A percentile compares a stretch with the other conserved stretches of the same genome.
Conservation (phyloP, 2,113 vertebrate genomes). For the Aptenodytes forsteri region DNA sequence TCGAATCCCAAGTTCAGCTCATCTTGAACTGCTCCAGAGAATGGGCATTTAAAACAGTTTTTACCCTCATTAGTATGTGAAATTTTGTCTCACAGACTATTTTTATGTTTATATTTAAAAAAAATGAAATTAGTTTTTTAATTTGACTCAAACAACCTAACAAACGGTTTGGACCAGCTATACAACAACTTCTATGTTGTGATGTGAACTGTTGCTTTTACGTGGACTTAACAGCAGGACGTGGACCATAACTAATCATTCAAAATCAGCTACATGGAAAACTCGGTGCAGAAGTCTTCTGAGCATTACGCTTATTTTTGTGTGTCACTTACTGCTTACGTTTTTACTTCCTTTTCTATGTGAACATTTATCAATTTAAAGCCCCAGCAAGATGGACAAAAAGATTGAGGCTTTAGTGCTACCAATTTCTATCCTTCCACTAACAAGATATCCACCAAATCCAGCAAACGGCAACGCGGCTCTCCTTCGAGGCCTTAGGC, state of each 20-base stretch:
- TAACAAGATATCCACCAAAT: neutral
- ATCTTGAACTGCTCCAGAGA: neutral
- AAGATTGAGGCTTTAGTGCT: neutral
- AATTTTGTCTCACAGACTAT: neutral
- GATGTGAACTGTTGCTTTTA: neutral
- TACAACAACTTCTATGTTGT: fast-evolving
- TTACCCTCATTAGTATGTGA: neutral
- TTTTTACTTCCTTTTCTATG: neutral
- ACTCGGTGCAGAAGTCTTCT: too few species aligned
- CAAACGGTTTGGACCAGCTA: neutral
- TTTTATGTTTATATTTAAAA: neutral
- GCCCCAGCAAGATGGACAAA: neutral
- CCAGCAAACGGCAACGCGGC: neutral
- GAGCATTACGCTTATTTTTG: neutral
- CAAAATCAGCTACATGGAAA: neutral
- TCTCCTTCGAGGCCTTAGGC: neutral
- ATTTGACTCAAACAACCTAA: neutral
- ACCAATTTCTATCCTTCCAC: neutral
- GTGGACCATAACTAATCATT: neutral
- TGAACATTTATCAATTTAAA: neutral
- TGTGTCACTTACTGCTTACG: neutral
- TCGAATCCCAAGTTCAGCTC: neutral
- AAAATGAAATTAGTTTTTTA: neutral
- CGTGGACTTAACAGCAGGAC: fast-evolving
- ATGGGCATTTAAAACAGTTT: neutral